Evolutionary conservation across 1,140 invertebrate species (phyloP).

Genomic region (Leucophenga varia): DNA sequence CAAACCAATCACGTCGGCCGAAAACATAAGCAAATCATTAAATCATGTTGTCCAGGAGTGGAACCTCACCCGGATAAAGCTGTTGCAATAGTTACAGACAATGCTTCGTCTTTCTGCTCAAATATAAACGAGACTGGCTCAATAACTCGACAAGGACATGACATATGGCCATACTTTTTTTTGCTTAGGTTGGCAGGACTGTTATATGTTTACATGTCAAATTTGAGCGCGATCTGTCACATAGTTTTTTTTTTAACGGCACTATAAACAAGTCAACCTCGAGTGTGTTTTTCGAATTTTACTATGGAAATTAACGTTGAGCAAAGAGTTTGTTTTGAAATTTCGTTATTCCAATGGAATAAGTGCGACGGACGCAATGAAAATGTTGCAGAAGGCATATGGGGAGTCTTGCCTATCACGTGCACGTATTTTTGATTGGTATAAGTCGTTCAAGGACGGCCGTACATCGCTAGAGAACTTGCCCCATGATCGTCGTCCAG

Average conservation of each 20-base stretch:
- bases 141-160: too few relatives aligned
- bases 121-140: background rate
- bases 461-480: background rate
- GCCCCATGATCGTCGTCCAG: background rate
- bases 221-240: background rate
- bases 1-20: conserved; percentile 5
- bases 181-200: background rate
- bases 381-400: too few relatives aligned
- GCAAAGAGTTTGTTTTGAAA: background rate
- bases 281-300: background rate
- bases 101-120: background rate
- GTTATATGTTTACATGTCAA: background rate
- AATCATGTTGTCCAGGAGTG: conserved; percentile 11
- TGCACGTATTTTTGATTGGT: too few relatives aligned
- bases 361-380: too few relatives aligned
- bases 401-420: too few relatives aligned
- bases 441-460: background rate
- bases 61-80: background rate
- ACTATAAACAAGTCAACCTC: background rate
- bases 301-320: background rate
- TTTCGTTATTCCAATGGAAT: background rate
- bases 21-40: conserved; percentile 8
- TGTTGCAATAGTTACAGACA: conserved; percentile 4
- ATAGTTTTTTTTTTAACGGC: background rate
- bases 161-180: background rate